A percentile compares a stretch with the other conserved stretches of the same genome.
Evolutionary conservation across 2,113 vertebrate species (phyloP).

Genomic region (Panthera uncia): DNA sequence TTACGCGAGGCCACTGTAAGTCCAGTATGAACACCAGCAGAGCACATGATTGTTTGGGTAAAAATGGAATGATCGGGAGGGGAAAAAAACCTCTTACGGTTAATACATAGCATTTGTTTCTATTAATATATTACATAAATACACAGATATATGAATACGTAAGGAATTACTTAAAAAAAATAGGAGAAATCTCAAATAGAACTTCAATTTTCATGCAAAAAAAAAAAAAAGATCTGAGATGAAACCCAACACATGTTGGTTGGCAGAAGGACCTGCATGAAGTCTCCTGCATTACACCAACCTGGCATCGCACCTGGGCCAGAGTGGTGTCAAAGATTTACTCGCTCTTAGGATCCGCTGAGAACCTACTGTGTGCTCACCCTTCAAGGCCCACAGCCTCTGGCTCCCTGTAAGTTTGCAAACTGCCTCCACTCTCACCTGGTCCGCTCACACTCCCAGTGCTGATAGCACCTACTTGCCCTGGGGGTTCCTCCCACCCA

Average conservation of each 20-base stretch:
- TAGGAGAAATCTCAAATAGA: neutral
- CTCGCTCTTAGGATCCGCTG: accelerated
- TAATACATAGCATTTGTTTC: neutral
- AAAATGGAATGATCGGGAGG: neutral
- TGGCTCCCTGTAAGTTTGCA: neutral
- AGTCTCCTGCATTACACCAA: accelerated
- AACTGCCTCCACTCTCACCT: neutral
- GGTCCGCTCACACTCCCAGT: neutral
- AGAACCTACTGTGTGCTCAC: accelerated
- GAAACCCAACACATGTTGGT: accelerated
- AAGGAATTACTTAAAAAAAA: neutral
- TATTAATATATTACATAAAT: accelerated
- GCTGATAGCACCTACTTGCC: accelerated
- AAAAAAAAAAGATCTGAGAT: neutral
- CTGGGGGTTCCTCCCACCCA: neutral
- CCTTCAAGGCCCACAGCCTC: neutral
- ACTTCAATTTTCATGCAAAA: neutral
- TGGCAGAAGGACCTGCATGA: neutral
- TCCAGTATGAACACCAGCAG: accelerated
- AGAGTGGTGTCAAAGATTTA: accelerated
- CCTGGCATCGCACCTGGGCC: neutral
- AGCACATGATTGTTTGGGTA: neutral
- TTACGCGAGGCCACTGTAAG: no score
- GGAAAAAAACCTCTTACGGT: neutral
- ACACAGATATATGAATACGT: neutral